Percentiles rank a stretch among this genome's conserved stretches.
phyloP scores from a whole-genome alignment of 2,797 vertebrate species.

The Gymnodraco acuticeps region DNA sequence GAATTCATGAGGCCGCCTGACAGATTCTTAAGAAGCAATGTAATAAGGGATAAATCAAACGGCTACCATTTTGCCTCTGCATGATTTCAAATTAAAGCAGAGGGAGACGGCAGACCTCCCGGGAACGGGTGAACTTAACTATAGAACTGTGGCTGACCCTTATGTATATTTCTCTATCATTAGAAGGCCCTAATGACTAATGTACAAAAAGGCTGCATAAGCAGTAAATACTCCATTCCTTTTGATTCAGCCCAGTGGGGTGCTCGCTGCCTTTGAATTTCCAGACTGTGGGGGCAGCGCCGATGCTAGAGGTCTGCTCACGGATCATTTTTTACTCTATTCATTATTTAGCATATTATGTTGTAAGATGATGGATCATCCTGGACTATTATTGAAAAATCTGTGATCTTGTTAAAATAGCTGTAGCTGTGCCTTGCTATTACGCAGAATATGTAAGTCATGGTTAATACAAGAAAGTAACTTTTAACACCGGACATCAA shows the following conservation, averaged over 20 bases:
- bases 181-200: slow-evolving; percentile 64
- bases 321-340: slow-evolving; percentile 53
- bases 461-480: neutral
- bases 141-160: slow-evolving; percentile 59
- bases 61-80: slow-evolving; percentile 74
- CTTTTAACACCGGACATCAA: too few relatives aligned
- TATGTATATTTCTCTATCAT: slow-evolving; percentile 76
- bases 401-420: slow-evolving; percentile 47
- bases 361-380: slow-evolving; percentile 53
- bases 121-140: slow-evolving; percentile 53
- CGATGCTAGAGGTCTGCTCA: slow-evolving; percentile 51
- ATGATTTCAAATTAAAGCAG: slow-evolving; percentile 80
- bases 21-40: slow-evolving; percentile 80
- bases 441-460: slow-evolving; percentile 7
- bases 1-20: slow-evolving; percentile 81
- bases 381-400: slow-evolving; percentile 41
- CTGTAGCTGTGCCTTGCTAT: slow-evolving; percentile 19
- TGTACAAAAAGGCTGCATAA: slow-evolving; percentile 59
- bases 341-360: slow-evolving; percentile 71
- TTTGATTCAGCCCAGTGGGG: slow-evolving; percentile 70
- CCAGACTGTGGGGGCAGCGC: slow-evolving; percentile 47
- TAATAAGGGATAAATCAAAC: slow-evolving; percentile 83
- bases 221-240: slow-evolving; percentile 69
- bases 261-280: slow-evolving; percentile 58
- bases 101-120: slow-evolving; percentile 70